phyloP scores from a whole-genome alignment of 1,140 invertebrate species.

The Drosophila nikananu region DNA sequence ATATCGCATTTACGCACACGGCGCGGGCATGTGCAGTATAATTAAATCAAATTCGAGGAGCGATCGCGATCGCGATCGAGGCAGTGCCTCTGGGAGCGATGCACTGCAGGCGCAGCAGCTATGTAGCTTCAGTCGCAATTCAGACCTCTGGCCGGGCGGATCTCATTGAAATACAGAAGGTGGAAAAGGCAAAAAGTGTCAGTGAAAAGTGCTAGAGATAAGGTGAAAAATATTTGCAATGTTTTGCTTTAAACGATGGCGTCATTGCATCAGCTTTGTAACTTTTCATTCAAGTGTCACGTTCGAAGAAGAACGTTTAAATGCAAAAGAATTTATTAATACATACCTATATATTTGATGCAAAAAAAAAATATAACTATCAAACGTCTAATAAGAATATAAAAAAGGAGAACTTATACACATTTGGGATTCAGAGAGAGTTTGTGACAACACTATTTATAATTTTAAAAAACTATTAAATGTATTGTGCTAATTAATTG shows the following conservation, averaged over 20 bases:
- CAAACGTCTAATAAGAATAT: not conserved
- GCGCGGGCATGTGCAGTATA: slow-evolving; percentile 51
- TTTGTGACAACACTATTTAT: not conserved
- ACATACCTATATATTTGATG: not conserved
- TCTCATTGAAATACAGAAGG: not conserved
- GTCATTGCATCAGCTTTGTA: not conserved
- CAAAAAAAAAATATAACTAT: no score
- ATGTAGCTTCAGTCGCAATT: slow-evolving; percentile 54
- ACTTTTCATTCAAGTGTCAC: not conserved
- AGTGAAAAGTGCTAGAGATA: slow-evolving; percentile 4
- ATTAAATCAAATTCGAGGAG: slow-evolving; percentile 69
- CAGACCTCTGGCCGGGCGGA: slow-evolving; percentile 40
- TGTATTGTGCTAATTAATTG: not conserved
- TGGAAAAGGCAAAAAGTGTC: not conserved
- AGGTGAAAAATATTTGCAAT: not conserved
- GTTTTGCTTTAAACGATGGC: not conserved
- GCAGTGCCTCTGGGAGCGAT: slow-evolving; percentile 26
- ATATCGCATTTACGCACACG: slow-evolving; percentile 71
- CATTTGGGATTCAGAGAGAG: not conserved
- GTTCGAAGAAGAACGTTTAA: not conserved
- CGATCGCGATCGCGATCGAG: slow-evolving; percentile 12
- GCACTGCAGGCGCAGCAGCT: slow-evolving; percentile 25
- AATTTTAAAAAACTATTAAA: not conserved
- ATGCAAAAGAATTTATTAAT: not conserved
- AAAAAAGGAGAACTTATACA: not conserved